Conservation (phyloP, 2,797 vertebrate species). For the Gallinago solitaria region DNA sequence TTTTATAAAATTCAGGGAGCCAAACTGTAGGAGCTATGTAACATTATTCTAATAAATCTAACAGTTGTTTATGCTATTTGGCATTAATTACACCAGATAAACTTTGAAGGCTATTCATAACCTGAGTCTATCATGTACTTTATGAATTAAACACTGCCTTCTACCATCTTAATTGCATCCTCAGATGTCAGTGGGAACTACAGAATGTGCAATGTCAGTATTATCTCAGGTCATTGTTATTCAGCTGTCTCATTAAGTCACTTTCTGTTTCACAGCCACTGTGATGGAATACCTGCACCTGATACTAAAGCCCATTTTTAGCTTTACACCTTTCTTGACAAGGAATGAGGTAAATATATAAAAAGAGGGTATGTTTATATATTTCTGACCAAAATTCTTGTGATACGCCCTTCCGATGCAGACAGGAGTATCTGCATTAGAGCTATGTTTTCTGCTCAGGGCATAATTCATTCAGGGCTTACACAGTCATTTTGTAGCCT, state of each 20-base stretch:
- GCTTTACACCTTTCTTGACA: slow-evolving; percentile 88
- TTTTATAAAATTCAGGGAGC: neutral
- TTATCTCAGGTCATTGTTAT: neutral
- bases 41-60: neutral
- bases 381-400: neutral
- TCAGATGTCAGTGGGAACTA: neutral
- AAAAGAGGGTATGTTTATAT: neutral
- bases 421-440: neutral
- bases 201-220: neutral
- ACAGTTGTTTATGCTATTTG: neutral
- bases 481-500: neutral
- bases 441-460: neutral
- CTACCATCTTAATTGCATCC: neutral
- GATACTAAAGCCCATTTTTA: slow-evolving; percentile 82
- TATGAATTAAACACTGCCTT: neutral
- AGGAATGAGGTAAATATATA: slow-evolving; percentile 86
- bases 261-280: slow-evolving; percentile 77
- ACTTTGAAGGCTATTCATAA: neutral
- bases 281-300: slow-evolving; percentile 87
- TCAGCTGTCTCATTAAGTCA: neutral
- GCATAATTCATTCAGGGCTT: neutral
- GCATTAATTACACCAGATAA: neutral
- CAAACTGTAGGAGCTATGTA: neutral
- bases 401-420: neutral
- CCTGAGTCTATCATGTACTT: neutral